Base-by-base conservation (phyloP, 1,140 invertebrate species). In the Brachionus calyciflorus region DNA sequence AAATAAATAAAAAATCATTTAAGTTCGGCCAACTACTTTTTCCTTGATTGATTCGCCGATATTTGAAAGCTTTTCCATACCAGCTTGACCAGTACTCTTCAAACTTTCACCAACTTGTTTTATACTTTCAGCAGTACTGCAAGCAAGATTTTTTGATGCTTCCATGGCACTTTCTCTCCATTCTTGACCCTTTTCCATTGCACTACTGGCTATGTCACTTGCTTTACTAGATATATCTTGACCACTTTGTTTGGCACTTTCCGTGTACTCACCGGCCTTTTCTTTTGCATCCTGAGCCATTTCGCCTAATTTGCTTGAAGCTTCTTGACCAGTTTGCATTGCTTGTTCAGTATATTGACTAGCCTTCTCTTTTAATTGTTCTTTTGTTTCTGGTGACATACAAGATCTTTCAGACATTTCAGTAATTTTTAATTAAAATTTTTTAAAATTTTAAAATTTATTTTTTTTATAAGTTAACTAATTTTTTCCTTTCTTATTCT, bases 1-100 rank as follows among this genome's bases (percentile, higher is more conserved):
- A n/a, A n/a, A n/a, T n/a, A n/a, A n/a, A n/a, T n/a, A n/a, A n/a
- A n/a, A n/a, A n/a, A n/a, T n/a, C n/a, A 28, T 21, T 51, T 51
- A 26, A 24, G 65, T 6, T 28, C 21, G 65, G 0, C 65, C 48
- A 37, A 60, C 65, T 6, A 70, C 65, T 70, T 70, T 70, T 70
- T 70, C 65, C 28, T 70, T 70, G 10, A 70, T 19, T 28, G 65
- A 26, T 70, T 70, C 37, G 40, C 65, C 65, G 26, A 51, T 28
- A 21, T 70, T 51, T 44, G 21, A 33, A 3, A 51, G 9, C 3
- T n/a, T 48, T 51, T 70, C 65, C 41, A 70, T 70, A 33, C 65
- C 65, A 14, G 44, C 40, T 70, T 48, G 44, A 7, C 44, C 65
- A 30, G 65, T 51, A 21, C 65, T 70, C 28, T 51, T 48, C 3